Percentiles rank a stretch among this genome's conserved stretches.
Conservation (phyloP, 2,797 vertebrate genomes). For the Poeciliopsis gracilis region DNA sequence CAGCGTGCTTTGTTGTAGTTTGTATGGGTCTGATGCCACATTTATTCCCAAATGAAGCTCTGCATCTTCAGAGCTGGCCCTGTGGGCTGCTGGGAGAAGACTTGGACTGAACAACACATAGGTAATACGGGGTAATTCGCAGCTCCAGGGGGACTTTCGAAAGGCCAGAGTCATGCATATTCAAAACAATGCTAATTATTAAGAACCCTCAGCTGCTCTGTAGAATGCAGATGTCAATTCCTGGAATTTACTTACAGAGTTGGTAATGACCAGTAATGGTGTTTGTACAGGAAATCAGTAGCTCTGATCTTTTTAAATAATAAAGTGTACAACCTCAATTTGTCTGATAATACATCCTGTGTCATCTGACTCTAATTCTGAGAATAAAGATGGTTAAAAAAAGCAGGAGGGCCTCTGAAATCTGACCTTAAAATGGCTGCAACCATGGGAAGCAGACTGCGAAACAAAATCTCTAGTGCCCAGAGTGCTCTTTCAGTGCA, state of each 20-base stretch:
- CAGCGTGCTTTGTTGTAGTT: conserved; percentile 6
- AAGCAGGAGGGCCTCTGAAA: conserved; percentile 4
- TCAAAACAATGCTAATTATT: conserved; percentile 66
- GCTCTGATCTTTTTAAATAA: conserved; percentile 33
- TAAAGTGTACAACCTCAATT: not conserved
- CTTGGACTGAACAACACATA: conserved; percentile 60
- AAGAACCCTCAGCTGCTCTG: conserved; percentile 55
- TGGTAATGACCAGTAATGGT: conserved; percentile 6
- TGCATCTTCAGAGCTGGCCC: conserved; percentile 52
- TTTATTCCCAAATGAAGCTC: conserved; percentile 54
- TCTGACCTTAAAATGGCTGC: conserved; percentile 6
- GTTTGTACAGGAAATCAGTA: conserved; percentile 11
- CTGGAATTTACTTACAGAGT: conserved; percentile 41
- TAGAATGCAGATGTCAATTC: conserved; percentile 62
- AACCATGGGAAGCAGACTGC: conserved; percentile 32
- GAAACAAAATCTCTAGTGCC: conserved; percentile 49
- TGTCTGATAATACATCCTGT: conserved; percentile 16
- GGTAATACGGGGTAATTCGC: conserved; percentile 47
- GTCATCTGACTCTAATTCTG: not conserved
- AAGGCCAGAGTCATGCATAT: conserved; percentile 77
- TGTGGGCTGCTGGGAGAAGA: conserved; percentile 37
- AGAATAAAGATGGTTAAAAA: conserved; percentile 30
- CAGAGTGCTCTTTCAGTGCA: conserved; percentile 62
- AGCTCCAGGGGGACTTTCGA: conserved; percentile 60
- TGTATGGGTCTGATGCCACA: conserved; percentile 50